Evolutionary conservation across 2,888 invertebrate genomes (phyloP).

Genomic region (Pecten maximus): DNA sequence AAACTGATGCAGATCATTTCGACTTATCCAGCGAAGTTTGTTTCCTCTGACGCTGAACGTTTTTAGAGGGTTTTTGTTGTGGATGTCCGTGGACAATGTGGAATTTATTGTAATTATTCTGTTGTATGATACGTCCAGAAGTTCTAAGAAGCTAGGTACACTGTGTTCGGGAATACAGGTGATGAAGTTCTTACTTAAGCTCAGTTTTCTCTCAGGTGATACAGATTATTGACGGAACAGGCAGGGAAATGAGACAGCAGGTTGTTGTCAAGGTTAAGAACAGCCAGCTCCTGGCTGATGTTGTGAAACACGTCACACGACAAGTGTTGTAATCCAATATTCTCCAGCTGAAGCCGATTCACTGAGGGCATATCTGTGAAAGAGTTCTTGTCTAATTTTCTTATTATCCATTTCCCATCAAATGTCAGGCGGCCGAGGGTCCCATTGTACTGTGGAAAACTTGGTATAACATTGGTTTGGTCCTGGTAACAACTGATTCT

Average conservation of each 20-base stretch:
- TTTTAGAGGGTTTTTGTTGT: not conserved
- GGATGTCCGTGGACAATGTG: not conserved
- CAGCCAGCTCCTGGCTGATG: not conserved
- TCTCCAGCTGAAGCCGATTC: not conserved
- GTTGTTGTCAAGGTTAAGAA: not conserved
- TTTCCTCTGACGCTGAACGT: not conserved
- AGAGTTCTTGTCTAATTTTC: not conserved
- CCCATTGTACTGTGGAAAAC: not conserved
- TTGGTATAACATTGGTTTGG: not conserved
- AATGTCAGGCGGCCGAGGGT: not conserved
- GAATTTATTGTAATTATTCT: not conserved
- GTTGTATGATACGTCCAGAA: not conserved
- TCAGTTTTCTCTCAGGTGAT: not conserved
- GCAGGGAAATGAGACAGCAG: not conserved
- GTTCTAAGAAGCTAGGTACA: not conserved
- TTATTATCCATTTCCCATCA: not conserved
- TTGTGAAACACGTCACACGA: not conserved
- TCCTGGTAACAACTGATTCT: not conserved
- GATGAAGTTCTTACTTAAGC: not conserved
- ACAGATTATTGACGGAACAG: not conserved
- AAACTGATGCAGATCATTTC: not conserved
- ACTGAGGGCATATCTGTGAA: not conserved
- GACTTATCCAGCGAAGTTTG: not conserved
- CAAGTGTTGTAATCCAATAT: not conserved
- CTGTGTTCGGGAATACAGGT: not conserved